These are phyloP conservation scores for Menura novaehollandiae DNA, from an alignment of 2,113 vertebrate genomes.

Conservation along the genomic window DNA sequence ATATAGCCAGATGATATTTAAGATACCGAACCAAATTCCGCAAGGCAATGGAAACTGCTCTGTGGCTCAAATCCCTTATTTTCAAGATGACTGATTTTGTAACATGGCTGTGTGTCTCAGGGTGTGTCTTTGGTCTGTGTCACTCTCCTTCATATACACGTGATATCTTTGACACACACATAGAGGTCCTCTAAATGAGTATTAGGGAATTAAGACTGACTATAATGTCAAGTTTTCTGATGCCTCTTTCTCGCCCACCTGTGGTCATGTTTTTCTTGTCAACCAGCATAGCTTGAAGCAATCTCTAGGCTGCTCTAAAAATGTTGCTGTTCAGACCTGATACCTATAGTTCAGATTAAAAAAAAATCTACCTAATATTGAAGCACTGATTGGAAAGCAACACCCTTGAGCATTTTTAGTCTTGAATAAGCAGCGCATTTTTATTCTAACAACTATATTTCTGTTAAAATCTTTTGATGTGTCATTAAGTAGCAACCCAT, in stretches of 20 bases:
- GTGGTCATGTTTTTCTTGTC: not conserved
- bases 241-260: not conserved
- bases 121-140: not conserved
- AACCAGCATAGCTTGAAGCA: not conserved
- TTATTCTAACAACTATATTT: not conserved
- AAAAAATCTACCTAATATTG: not conserved
- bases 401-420: not conserved
- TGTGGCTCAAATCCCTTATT: not conserved
- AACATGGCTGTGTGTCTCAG: not conserved
- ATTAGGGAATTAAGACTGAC: not conserved
- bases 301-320: not conserved
- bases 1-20: not conserved
- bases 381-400: not conserved
- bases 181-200: not conserved
- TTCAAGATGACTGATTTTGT: not conserved
- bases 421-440: not conserved
- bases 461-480: not conserved
- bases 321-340: not conserved
- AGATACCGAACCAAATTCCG: not conserved
- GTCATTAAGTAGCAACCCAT: not conserved
- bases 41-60: not conserved
- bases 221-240: not conserved
- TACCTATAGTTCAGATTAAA: not conserved
- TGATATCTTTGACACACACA: not conserved
- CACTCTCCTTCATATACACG: accelerated